Evolutionary conservation across 2,113 vertebrate species (phyloP), one percentile per base, ranked within the genome.

Genomic region (Mirza zaza): DNA sequence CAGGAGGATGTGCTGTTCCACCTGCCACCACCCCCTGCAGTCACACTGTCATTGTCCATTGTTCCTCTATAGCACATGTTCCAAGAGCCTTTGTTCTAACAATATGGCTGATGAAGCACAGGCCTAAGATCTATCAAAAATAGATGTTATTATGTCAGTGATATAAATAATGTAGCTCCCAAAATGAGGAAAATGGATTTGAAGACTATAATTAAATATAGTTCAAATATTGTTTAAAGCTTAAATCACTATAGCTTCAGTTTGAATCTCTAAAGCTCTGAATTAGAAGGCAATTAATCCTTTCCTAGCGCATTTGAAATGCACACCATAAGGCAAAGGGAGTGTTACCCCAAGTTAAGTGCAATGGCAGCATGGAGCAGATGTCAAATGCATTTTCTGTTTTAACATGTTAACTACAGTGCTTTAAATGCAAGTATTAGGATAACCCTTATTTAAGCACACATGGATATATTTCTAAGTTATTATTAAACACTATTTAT

Each of bases 121-220:
- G 77, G 68, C 36, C 81, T 94, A 45, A 92, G 88, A 5, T 29
- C 50, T 48, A 96, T 94, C 76, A 92, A 93, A 97, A 94, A 84
- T 84, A 90, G 94, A 95, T 90, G 73, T 84, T 63, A 80, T 79
- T 91, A 80, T 89, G 89, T 96, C 93, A 87, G 90, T 68, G 83
- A 92, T 59, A 95, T 91, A 95, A 96, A 96, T 96, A 95, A 89
- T 96, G 83, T 91, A 97, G 52, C 70, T 96, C 76, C 52, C 25
- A 81, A 97, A 82, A 73, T 81, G 83, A 21, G 59, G 87, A 42
- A 83, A 73, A 89, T 76, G n/a, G 75, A 92, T 91, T 87, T 85
- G 94, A 97, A 93, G 91, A 57, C 55, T 95, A n/a, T 83, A 94
- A 95, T 96, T 95, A 97, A 97, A 90, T 70, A 80, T 84, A 93